Percentiles rank a stretch among this genome's conserved stretches.
These are phyloP conservation scores for Volucella bombylans DNA, from an alignment of 2,888 invertebrate genomes.

Conservation along the genomic window DNA sequence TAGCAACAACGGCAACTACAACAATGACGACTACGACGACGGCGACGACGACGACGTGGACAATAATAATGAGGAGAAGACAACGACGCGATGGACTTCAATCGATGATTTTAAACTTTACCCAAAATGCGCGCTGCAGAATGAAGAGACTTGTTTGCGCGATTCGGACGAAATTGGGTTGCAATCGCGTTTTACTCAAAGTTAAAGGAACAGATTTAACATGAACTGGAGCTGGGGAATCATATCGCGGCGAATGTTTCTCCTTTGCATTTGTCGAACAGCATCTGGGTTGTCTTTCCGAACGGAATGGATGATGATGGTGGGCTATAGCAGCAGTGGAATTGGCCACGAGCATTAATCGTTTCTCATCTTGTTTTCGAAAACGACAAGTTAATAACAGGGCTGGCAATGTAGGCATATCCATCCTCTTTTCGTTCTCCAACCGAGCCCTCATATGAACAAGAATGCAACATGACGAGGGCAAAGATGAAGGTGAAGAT, in stretches of 20 bases:
- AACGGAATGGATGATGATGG: constrained; percentile 19
- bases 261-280: constrained; percentile 16
- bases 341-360: constrained; percentile 80
- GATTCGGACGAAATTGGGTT: constrained; percentile 52
- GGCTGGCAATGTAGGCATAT: constrained; percentile 70
- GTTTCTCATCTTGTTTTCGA: constrained; percentile 80
- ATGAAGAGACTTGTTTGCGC: constrained; percentile 46
- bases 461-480: constrained; percentile 54
- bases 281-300: constrained; percentile 26
- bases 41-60: constrained; percentile 3
- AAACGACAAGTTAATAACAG: constrained; percentile 80
- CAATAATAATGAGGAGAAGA: constrained; percentile 27
- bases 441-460: constrained; percentile 60
- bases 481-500: background rate
- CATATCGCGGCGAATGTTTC: constrained; percentile 57
- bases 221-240: constrained; percentile 61
- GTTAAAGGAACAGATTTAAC: constrained; percentile 60
- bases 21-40: constrained; percentile 2
- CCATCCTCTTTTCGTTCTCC: constrained; percentile 17
- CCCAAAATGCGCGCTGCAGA: constrained; percentile 41
- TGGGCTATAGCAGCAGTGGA: constrained; percentile 57
- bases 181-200: constrained; percentile 3
- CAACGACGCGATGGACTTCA: constrained; percentile 34
- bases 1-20: constrained; percentile 16
- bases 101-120: constrained; percentile 63